These are phyloP conservation scores for Autographa pulchrina DNA, from an alignment of 2,888 invertebrate genomes.

Conservation along the genomic window DNA sequence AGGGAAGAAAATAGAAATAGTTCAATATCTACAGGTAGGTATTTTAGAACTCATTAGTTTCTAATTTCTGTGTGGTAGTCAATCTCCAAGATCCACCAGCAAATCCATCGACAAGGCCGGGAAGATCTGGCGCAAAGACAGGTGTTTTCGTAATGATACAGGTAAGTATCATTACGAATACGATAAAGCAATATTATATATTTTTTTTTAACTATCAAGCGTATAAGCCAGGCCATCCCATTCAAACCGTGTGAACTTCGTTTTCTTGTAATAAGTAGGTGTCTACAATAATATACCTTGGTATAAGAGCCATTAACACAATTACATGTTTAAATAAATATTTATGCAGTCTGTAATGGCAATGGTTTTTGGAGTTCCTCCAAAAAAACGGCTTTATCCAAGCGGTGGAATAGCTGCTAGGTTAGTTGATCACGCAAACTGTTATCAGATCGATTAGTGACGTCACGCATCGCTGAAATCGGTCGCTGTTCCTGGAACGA, in stretches of 20 bases:
- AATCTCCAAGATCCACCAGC: too few relatives aligned
- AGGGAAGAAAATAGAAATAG: too few relatives aligned
- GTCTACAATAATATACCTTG: not conserved
- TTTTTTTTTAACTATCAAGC: too few relatives aligned
- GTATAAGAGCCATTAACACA: not conserved
- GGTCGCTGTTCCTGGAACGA: not conserved
- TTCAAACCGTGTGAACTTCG: not conserved
- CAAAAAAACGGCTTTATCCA: not conserved
- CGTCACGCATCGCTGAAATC: not conserved
- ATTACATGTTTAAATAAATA: conserved; percentile 1
- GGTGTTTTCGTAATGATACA: too few relatives aligned
- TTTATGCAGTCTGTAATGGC: conserved; percentile 1
- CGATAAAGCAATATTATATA: too few relatives aligned
- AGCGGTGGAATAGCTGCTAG: not conserved
- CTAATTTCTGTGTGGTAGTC: too few relatives aligned
- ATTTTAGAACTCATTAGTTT: too few relatives aligned
- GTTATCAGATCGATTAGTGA: conserved; percentile 4
- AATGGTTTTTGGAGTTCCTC: not conserved
- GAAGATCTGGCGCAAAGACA: too few relatives aligned
- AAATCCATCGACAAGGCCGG: too few relatives aligned
- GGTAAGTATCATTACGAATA: too few relatives aligned
- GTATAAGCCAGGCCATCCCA: not conserved
- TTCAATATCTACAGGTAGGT: too few relatives aligned
- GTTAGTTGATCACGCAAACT: not conserved
- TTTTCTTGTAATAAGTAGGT: not conserved